Evolutionary conservation across 2,113 vertebrate species (phyloP).

Genomic region (Pluvianellus socialis): DNA sequence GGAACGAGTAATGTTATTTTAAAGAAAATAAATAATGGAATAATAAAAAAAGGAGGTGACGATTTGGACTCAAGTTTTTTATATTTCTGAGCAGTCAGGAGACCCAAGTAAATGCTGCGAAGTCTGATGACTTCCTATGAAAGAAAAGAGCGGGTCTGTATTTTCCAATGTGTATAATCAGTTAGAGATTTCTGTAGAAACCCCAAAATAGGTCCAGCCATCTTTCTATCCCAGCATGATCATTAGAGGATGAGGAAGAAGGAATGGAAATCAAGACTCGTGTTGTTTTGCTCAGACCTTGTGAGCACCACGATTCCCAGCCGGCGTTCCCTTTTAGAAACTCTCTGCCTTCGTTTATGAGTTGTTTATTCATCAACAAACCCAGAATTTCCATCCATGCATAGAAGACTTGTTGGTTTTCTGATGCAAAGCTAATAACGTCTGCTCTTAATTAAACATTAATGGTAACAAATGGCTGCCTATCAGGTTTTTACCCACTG

Average conservation of each 20-base stretch:
- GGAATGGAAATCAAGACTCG: neutral
- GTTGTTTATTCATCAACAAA: conserved; percentile 36
- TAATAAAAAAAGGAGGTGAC: neutral
- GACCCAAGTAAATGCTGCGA: neutral
- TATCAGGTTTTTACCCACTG: neutral
- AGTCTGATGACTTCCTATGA: neutral
- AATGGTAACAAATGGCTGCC: conserved; percentile 42
- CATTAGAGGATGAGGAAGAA: neutral
- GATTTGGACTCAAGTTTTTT: neutral
- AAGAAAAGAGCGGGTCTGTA: neutral
- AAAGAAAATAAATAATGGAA: neutral
- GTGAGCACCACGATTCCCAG: neutral
- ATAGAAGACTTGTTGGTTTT: conserved; percentile 15
- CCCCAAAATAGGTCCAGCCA: neutral
- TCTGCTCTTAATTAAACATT: conserved; percentile 67
- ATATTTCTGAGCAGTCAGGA: neutral
- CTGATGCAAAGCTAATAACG: conserved; percentile 26
- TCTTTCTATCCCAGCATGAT: neutral
- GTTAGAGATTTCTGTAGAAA: neutral
- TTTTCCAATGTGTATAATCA: neutral
- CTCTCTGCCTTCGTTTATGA: neutral
- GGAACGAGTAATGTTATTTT: neutral
- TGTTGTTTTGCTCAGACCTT: neutral
- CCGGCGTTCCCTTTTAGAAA: neutral
- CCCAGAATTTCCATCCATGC: neutral